Evolutionary conservation across 2,113 vertebrate species (phyloP), one percentile per base, ranked within the genome.

Genomic region (Psammodynastes pulverulentus): DNA sequence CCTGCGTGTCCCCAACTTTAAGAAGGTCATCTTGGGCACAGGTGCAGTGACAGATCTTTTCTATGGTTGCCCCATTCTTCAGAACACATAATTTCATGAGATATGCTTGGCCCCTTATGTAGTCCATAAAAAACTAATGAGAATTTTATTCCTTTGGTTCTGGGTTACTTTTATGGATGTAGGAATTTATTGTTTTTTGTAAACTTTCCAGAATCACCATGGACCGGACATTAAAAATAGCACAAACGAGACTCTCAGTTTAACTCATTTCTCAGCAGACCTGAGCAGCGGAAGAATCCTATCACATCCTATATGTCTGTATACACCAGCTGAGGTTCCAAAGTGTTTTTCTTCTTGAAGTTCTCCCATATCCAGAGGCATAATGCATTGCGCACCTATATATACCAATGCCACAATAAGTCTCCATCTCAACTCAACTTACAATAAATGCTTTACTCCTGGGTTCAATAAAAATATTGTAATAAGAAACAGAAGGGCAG

Each of bases 401-500:
- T 49, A 51, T 51, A 62, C 9, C 12, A 29, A 67, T 72, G 39
- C 21, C 84, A 39, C 10, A 39, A 45, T 56, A 39, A 21, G 46
- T 85, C 12, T 9, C 26, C 45, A n/a, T 91, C 34, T 79, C n/a
- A 79, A 79, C 17, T 79, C 72, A 79, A 72, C n/a, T 72, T 72
- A 2, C 72, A 79, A 21, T 79, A 79, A 79, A 79, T 79, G 7
- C 29, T 48, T 91, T 56, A 85, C 39, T 54, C 17, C 90, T 85
- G 43, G 0, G 12, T 84, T n/a, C 56, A 43, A 46, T 54, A 26
- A 56, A 46, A 92, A 49, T 5, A 39, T n/a, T 39, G 34, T 87
- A 86, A 91, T 13, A 46, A 0, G 13, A 21, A 21, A 58, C 0
- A 34, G 0, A 12, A 87, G 0, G 0, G 3, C 58, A 43, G 12